A percentile compares a stretch with the other conserved stretches of the same genome.
Conservation (phyloP, 2,888 invertebrate genomes). For the Neoascia interrupta region DNA sequence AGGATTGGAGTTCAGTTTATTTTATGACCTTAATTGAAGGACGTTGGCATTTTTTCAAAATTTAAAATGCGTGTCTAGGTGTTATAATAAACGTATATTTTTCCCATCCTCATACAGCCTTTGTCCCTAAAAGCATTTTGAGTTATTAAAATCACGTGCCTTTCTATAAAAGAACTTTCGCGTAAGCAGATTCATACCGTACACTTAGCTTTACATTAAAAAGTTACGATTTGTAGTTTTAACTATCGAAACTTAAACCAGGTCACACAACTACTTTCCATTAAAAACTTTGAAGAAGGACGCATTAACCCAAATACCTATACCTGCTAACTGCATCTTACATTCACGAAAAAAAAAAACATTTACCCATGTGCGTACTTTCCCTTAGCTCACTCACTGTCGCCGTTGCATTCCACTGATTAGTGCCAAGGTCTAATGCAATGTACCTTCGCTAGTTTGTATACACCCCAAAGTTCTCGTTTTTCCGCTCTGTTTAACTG, state of each 20-base stretch:
- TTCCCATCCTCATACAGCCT: no score
- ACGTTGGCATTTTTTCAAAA: no score
- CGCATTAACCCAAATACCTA: constrained; percentile 30
- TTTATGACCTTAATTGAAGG: no score
- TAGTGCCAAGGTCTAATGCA: constrained; percentile 30
- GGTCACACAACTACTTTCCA: background rate
- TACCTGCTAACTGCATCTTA: background rate
- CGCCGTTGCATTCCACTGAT: background rate
- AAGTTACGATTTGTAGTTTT: no score
- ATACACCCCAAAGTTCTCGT: constrained; percentile 19
- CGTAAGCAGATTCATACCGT: no score
- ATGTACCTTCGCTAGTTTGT: background rate
- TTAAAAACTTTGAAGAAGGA: background rate
- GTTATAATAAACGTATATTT: no score
- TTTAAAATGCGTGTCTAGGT: no score
- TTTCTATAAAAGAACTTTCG: no score
- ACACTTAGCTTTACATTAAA: no score
- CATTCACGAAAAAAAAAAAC: constrained; percentile 1
- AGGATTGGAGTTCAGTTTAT: no score
- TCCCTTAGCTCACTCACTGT: background rate
- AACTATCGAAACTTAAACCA: background rate
- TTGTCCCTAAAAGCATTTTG: no score
- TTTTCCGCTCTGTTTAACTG: constrained; percentile 55
- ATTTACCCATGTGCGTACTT: background rate
- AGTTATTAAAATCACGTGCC: no score